Evolutionary conservation across 2,797 vertebrate genomes (phyloP), one percentile per base, ranked within the genome.

Genomic region (Macroramphosus scolopax): DNA sequence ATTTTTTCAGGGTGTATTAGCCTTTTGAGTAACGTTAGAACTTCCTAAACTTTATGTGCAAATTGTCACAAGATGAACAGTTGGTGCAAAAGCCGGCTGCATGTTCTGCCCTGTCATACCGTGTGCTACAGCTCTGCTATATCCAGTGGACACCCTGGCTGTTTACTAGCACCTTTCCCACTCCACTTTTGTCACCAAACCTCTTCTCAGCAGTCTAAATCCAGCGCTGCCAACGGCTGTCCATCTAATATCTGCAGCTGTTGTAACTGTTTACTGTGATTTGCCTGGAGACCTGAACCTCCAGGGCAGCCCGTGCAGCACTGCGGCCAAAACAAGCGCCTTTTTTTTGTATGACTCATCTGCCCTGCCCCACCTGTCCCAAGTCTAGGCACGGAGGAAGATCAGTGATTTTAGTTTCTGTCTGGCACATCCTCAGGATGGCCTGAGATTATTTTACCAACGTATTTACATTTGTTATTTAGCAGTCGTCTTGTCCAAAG

Each of bases 161-260:
- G 17, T 24, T 34, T 10, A 32, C 16, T 24, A n/a, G n/a, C n/a
- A n/a, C n/a, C n/a, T n/a, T n/a, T 51, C 31, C 32, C 12, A 7
- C 48, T 46, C 41, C 17, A 26, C 25, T 28, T 17, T 18, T 40
- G 29, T 13, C 38, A 15, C 26, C 14, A 39, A 0, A 46, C 34
- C 28, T 18, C 12, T 82, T 80, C 76, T 74, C 53, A 43, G 72
- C 80, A 75, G 51, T 81, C 70, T 82, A 80, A 85, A 65, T 83
- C 35, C 39, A 74, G 72, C 52, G 33, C 37, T 25, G 50, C 34
- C 31, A 4, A 51, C 38, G 44, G 33, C 34, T 32, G 40, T 17
- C 51, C 9, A 1, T n/a, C 53, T 71, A 68, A 83, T 72, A 51
- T 64, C 22, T 34, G 69, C 84, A 83, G 62, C 68, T 80, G 77